Base-by-base conservation (phyloP, 2,888 invertebrate genomes). In the Heliconius aoede region DNA sequence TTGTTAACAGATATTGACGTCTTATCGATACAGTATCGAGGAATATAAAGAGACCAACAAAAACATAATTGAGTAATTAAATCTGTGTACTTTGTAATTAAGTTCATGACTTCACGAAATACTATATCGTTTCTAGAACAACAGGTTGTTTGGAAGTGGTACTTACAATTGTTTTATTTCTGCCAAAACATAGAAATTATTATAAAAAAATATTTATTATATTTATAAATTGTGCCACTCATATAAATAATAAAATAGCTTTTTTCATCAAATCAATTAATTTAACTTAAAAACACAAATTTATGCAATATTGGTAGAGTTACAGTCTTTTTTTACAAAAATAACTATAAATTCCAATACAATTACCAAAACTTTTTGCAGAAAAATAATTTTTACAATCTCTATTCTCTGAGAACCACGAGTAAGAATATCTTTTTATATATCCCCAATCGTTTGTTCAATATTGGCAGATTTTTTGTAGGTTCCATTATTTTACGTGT, bases 1-100 rank as follows among this genome's bases (percentile, higher is more conserved):
- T 76, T 21, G 55, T 76, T 76, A 76, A 69, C 26, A 69, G n/a
- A 61, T 76, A 58, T 55, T 67, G 76, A 72, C 76, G 76, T 61
- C 58, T 51, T 60, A 73, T 76, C 74, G 75, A 73, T 77, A 77
- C 21, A 64, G 18, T 46, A 18, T n/a, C 67, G 69, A 73, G 73
- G 24, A 69, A 72, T 76, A 72, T 58, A 74, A 73, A 73, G 67
- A 55, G 74, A 46, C 67, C 77, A 77, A 84, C 86, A 89, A 90
- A 89, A 90, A 90, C 85, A 77, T 88, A 87, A 90, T 90, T 88
- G 85, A 87, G 87, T 89, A 86, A 87, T 84, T 85, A 83, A 80
- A 80, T 81, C 82, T 86, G 81, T 86, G 80, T 85, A 85, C 87
- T 86, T 86, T 87, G 82, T 87, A 86, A 89, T 89, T 89, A 87